Conservation (phyloP, 2,888 invertebrate species). For the Pristionchus maxplancki region DNA sequence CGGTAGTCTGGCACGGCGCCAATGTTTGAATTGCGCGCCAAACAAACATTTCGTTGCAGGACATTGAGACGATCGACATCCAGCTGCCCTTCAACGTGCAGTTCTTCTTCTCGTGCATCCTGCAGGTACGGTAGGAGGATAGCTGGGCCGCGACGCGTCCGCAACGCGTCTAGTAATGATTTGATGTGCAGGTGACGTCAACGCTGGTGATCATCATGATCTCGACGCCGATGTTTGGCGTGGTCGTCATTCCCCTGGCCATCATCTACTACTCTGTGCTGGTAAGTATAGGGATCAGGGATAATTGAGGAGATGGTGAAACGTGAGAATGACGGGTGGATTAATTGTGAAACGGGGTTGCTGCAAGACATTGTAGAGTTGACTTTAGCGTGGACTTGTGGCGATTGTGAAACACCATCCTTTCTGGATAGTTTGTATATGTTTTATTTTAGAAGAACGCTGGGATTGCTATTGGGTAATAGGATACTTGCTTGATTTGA, state of each 20-base stretch:
- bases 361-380: too few relatives aligned
- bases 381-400: too few relatives aligned
- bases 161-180: neutral
- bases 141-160: neutral
- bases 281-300: conserved; percentile 56
- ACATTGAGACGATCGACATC: conserved; percentile 76
- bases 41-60: conserved; percentile 58
- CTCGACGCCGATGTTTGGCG: conserved; percentile 75
- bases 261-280: conserved; percentile 73
- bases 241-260: conserved; percentile 72
- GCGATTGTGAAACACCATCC: neutral
- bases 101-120: conserved; percentile 74
- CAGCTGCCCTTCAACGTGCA: conserved; percentile 76
- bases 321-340: too few relatives aligned
- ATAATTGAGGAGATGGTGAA: too few relatives aligned
- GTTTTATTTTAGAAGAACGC: neutral
- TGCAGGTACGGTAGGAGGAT: conserved; percentile 63
- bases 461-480: neutral
- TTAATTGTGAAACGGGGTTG: too few relatives aligned
- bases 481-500: too few relatives aligned
- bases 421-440: neutral
- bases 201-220: conserved; percentile 76
- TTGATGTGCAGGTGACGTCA: conserved; percentile 61
- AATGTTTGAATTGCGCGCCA: neutral
- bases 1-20: conserved; percentile 15